Conservation (phyloP, 2,113 vertebrate genomes). For the Tragulus kanchil region DNA sequence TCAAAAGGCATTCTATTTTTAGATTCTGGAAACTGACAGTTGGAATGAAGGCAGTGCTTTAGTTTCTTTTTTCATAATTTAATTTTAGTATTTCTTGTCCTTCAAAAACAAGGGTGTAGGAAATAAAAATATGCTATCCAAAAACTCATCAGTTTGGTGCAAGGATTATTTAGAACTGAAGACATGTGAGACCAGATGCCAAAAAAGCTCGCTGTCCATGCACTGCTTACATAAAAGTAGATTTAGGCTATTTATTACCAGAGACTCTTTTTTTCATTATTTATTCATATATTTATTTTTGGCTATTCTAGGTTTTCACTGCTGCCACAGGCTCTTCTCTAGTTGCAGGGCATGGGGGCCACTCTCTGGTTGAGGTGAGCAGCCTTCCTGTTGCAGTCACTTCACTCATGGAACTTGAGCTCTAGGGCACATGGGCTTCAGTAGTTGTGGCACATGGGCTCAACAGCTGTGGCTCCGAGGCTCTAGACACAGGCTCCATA, state of each 20-base stretch:
- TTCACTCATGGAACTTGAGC: no score
- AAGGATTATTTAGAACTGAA: neutral
- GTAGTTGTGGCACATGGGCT: no score
- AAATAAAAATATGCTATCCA: neutral
- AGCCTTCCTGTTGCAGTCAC: no score
- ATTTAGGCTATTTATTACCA: neutral
- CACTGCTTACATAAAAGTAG: neutral
- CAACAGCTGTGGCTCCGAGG: no score
- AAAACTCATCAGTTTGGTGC: neutral
- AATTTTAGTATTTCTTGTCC: neutral
- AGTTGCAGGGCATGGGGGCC: no score
- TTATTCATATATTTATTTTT: no score
- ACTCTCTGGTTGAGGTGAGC: no score
- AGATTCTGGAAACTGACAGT: neutral
- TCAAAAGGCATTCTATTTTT: neutral
- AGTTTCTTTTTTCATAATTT: neutral
- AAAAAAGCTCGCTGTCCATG: neutral
- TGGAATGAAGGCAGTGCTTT: neutral
- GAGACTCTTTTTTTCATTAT: neutral
- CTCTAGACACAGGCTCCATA: no score
- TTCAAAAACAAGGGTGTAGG: neutral
- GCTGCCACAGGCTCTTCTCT: no score
- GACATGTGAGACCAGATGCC: neutral
- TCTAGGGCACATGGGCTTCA: no score
- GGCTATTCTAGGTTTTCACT: no score